These are phyloP conservation scores for Staurois parvus DNA, from an alignment of 2,797 vertebrate genomes.

Conservation along the genomic window DNA sequence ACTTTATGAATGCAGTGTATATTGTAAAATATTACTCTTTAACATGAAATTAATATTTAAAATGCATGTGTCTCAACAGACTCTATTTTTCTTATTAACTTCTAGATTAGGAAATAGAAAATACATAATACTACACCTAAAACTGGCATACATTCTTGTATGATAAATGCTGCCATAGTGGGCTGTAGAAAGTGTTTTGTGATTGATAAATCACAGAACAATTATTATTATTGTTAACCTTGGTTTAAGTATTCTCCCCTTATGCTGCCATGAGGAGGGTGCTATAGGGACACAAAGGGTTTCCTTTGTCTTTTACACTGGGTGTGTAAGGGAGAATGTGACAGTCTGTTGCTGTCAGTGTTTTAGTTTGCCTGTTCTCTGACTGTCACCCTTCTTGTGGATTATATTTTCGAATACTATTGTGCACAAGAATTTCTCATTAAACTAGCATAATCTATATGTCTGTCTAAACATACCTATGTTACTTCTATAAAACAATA, in stretches of 20 bases:
- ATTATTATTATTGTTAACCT: conserved; percentile 17
- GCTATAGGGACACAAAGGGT: conserved; percentile 25
- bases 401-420: too few relatives aligned
- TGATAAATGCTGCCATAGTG: not conserved
- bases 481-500: too few relatives aligned
- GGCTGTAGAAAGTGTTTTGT: too few relatives aligned
- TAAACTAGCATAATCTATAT: too few relatives aligned
- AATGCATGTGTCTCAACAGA: too few relatives aligned
- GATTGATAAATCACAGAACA: not conserved
- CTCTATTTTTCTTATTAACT: too few relatives aligned
- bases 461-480: too few relatives aligned
- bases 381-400: conserved; percentile 39
- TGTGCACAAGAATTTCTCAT: too few relatives aligned
- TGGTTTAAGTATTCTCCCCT: conserved; percentile 32
- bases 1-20: too few relatives aligned
- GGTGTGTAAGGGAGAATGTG: conserved; percentile 31
- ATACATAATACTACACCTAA: too few relatives aligned
- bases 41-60: too few relatives aligned
- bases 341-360: not conserved
- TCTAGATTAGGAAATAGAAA: not conserved
- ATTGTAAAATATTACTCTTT: too few relatives aligned
- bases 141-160: not conserved
- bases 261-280: conserved; percentile 6
- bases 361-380: conserved; percentile 21
- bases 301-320: conserved; percentile 35